Base-by-base conservation (phyloP, 2,113 vertebrate genomes). In the Sitta europaea region DNA sequence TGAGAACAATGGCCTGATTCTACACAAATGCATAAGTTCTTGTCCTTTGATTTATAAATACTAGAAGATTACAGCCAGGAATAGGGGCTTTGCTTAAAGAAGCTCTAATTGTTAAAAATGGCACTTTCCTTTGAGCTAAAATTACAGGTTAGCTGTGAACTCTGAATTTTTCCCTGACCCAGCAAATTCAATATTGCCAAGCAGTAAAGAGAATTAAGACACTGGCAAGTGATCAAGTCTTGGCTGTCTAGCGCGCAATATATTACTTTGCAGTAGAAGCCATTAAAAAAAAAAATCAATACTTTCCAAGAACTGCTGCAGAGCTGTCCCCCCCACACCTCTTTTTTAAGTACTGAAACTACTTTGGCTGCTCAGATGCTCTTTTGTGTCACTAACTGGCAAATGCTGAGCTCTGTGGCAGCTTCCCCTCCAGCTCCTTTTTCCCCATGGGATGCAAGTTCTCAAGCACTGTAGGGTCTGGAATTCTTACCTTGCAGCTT, bases 241-340 rank as follows among this genome's bases (percentile, higher is more conserved):
- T 66, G 63, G 14, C 71, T 92, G 74, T 47, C 78, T 29, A 43
- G 48, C 42, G 3, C 4, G 6, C 22, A 5, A 73, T 90, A 55
- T 93, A 93, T 86, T 88, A 47, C 81, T 88, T 43, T 92, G 90
- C 94, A 95, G 91, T 33, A 89, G 35, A 92, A 96, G 23, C 88
- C 90, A 93, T 94, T 96, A 88, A 85, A 80, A 79, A 66, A 82
- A 66, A 66, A 82, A 85, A 83, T 80, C 93, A 53, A 70, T 95
- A 55, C 25, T 77, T 65, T 62, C 63, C 54, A 57, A 70, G 82
- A 90, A 31, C 25, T 90, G 93, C 92, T 70, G 93, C 94, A 92
- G 91, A 85, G 66, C 29, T 6, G 12, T 6, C 13, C 27, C 7
- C 43, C 43, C 15, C 43, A 43, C 17, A n/a, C 43, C 43, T 15